A percentile compares a stretch with the other conserved stretches of the same genome.
phyloP scores from a whole-genome alignment of 1,140 invertebrate species.

The Mycetomoellerius zeteki region DNA sequence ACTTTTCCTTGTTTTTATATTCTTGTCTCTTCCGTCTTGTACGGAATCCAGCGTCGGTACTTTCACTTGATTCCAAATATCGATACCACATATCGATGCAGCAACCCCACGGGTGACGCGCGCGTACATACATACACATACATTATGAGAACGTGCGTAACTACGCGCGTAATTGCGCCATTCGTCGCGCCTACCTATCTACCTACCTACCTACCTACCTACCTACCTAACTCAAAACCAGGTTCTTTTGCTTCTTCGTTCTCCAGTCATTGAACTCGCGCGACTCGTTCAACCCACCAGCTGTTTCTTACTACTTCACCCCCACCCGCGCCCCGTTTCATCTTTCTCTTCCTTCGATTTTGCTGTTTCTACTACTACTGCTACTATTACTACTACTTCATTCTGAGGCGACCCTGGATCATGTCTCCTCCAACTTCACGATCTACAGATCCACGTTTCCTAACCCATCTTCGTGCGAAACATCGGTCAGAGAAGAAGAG shows the following conservation, averaged over 20 bases:
- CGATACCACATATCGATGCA: conserved; percentile 21
- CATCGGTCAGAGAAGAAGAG: background rate
- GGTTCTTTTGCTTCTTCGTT: conserved; percentile 73
- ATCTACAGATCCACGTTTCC: background rate
- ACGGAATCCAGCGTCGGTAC: background rate
- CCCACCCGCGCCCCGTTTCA: conserved; percentile 37
- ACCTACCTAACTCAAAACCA: conserved; percentile 75
- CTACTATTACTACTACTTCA: conserved; percentile 43
- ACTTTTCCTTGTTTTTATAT: background rate
- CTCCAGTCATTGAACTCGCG: conserved; percentile 86
- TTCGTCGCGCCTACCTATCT: conserved; percentile 71
- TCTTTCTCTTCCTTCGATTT: conserved; percentile 47
- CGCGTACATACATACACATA: conserved; percentile 32
- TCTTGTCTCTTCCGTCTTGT: background rate
- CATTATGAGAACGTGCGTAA: conserved; percentile 35
- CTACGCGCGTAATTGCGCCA: conserved; percentile 70
- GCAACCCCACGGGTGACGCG: conserved; percentile 37
- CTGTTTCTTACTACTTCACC: conserved; percentile 83
- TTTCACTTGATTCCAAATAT: conserved; percentile 12
- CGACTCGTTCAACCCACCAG: conserved; percentile 84
- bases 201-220: conserved; percentile 78
- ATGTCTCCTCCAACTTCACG: conserved; percentile 63
- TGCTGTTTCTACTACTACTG: conserved; percentile 24
- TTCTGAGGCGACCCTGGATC: conserved; percentile 60
- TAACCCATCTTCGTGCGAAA: background rate